Evolutionary conservation across 2,113 vertebrate species (phyloP), one percentile per base, ranked within the genome.

Genomic region (Columbina picui): DNA sequence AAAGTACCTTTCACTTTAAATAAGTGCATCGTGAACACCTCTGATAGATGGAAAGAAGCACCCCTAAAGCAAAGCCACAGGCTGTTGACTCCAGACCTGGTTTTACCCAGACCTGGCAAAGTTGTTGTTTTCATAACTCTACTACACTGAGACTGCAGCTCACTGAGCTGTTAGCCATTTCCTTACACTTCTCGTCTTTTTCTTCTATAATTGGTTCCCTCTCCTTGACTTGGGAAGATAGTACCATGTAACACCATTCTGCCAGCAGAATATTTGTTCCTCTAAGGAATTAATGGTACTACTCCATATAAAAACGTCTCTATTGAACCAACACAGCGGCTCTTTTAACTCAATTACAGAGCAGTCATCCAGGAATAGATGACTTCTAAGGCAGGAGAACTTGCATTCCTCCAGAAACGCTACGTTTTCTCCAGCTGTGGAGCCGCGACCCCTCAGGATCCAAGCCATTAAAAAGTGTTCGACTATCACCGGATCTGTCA

Each of bases 291-390:
- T 90, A 81, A 84, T 83, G 67, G 87, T 10, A 36, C 61, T n/a
- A 12, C 77, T 84, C 22, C 39, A 3, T 64, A 64, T 56, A 84
- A 96, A 93, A 91, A 84, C 0, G 2, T 57, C 71, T 87, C 81
- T 74, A 55, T 45, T 92, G 92, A 97, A 90, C 85, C 80, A 94
- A 89, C 52, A 78, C 7, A 49, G 80, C 71, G 80, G 79, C 86
- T 95, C 94, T 97, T 94, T 84, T 22, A 92, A 93, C 80, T 94
- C 91, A 90, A 96, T 96, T 97, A 96, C 60, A 73, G 91, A 96
- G 70, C 89, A 93, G 78, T 92, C 95, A 96, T 68, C 82, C 87
- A 94, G 85, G 76, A 94, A 95, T 1, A 94, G 88, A 95, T 74
- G 50, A 89, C 92, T 96, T 94, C 95, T 94, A 91, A 95, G 77